Base-by-base conservation (phyloP, 2,888 invertebrate genomes). In the Lithophane semibrunnea region DNA sequence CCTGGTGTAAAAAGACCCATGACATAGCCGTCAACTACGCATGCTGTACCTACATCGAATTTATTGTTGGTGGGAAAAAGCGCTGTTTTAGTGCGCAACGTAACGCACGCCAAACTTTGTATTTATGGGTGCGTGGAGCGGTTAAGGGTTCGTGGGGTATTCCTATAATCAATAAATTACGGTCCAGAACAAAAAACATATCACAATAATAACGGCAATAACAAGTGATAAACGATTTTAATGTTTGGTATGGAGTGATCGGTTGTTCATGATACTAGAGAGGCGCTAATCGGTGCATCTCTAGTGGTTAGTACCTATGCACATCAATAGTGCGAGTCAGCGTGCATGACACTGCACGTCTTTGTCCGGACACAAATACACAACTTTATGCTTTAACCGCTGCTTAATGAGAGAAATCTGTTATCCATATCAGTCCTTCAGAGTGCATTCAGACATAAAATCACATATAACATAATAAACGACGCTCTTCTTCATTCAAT, bases 401-500 rank as follows among this genome's bases (percentile, higher is more conserved):
- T 73, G 61, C 44, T 79, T 83, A 86, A 82, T 79, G 75, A 86
- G 68, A 58, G 52, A 67, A 65, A 85, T 84, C 86, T 86, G 86
- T 69, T 83, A 83, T 79, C 86, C 66, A 72, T 84, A 79, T 79
- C 74, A 75, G 72, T 67, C 61, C 44, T 52, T 60, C 74, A 73
- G 49, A 86, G 83, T 84, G 75, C 83, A 70, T 70, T 75, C 66
- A 37, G 24, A 73, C 75, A 79, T 74, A 42, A 83, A 70, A 68
- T 70, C 65, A 82, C 67, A 82, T 83, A 66, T 72, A 83, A 58
- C 68, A 60, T 69, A 49, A 64, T 73, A 85, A 82, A 82, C 44
- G 72, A 77, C 44, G 66, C 77, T 73, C 75, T 80, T 44, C 64
- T n/a, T 61, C 66, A 54, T 77, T 29, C 9, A 49, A 21, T 63